A percentile compares a stretch with the other conserved stretches of the same genome.
Conservation (phyloP, 2,113 vertebrate genomes). For the Dipodomys ordii region DNA sequence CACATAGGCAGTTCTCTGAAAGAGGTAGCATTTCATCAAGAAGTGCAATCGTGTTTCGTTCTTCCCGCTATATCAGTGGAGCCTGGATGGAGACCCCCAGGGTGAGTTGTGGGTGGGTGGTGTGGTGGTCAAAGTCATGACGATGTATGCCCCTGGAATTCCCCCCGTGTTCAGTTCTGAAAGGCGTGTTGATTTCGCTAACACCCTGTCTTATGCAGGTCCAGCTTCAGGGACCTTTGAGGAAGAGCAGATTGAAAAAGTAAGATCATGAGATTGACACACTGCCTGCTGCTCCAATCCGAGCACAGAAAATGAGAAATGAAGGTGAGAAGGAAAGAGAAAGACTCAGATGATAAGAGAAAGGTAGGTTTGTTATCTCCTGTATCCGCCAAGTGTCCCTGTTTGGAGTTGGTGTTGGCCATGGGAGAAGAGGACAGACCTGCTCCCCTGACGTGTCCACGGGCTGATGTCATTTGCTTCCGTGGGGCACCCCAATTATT, state of each 20-base stretch:
- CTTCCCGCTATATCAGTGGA: background rate
- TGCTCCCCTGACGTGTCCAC: background rate
- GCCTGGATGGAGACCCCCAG: background rate
- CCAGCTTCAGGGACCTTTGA: background rate
- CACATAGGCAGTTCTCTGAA: background rate
- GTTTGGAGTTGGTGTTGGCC: background rate
- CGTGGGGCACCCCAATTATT: background rate
- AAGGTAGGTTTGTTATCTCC: background rate
- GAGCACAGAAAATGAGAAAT: too few relatives aligned
- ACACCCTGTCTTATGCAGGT: background rate
- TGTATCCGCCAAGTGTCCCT: background rate
- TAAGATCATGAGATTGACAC: background rate
- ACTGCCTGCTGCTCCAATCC: too few relatives aligned
- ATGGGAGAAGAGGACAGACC: background rate
- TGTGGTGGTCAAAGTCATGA: background rate
- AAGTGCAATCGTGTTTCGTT: background rate
- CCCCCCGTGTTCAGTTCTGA: background rate
- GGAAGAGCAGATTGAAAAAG: slow-evolving; percentile 30
- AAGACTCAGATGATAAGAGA: background rate
- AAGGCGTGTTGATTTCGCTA: background rate
- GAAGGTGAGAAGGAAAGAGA: background rate
- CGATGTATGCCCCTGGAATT: background rate
- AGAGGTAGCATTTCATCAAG: background rate
- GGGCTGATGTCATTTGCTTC: too few relatives aligned
- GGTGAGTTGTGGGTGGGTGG: background rate